phyloP scores from a whole-genome alignment of 2,888 invertebrate genomes.

The Hedychridium roseum region DNA sequence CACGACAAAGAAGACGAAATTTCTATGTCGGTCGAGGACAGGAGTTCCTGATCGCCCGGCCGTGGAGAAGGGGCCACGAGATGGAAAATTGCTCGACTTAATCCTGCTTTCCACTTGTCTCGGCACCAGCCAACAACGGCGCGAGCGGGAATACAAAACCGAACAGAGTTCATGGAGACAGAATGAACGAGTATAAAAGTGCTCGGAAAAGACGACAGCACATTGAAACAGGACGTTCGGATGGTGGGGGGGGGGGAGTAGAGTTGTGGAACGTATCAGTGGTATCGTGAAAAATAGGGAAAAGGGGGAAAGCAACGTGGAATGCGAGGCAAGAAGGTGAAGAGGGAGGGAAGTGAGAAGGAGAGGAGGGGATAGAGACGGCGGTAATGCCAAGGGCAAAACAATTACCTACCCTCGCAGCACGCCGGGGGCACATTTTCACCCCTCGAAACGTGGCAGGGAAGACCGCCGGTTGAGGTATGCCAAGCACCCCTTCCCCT shows the following conservation, averaged over 20 bases:
- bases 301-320: not conserved
- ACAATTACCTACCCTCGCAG: conserved; percentile 52
- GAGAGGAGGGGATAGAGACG: conserved; percentile 33
- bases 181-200: no score
- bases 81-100: no score
- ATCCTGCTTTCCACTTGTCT: no score
- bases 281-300: not conserved
- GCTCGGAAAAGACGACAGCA: no score
- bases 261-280: conserved; percentile 6
- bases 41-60: no score
- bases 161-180: no score
- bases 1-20: no score
- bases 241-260: conserved; percentile 1
- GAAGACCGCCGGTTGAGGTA: conserved; percentile 45
- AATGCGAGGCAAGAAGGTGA: conserved; percentile 8
- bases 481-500: conserved; percentile 38
- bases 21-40: no score
- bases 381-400: conserved; percentile 48
- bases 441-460: conserved; percentile 45
- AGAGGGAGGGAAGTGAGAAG: conserved; percentile 23
- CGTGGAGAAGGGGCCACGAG: no score
- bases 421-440: conserved; percentile 48
- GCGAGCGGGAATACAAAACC: no score
- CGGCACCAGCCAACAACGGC: no score
- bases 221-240: no score